phyloP scores from a whole-genome alignment of 2,888 invertebrate genomes.

The Galerucella pusilla region DNA sequence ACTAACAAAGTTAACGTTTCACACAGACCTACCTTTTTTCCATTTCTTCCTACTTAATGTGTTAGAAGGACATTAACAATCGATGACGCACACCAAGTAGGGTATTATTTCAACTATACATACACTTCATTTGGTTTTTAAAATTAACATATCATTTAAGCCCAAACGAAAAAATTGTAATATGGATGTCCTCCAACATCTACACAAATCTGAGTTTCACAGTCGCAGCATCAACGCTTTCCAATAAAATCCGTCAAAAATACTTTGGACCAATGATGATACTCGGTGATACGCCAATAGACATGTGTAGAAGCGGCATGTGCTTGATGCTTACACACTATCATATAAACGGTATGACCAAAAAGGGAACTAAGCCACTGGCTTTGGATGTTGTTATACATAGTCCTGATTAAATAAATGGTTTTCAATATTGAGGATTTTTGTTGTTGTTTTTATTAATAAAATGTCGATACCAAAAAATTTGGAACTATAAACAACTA shows the following conservation, averaged over 20 bases:
- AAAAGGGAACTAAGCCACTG: conserved; percentile 54
- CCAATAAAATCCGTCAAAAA: conserved; percentile 57
- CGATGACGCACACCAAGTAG: no score
- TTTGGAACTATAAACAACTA: no score
- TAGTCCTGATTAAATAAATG: conserved; percentile 42
- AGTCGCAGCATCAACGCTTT: conserved; percentile 58
- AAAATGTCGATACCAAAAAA: no score
- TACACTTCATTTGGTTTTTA: no score
- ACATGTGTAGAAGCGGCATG: conserved; percentile 56
- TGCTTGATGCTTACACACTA: conserved; percentile 57
- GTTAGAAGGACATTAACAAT: no score
- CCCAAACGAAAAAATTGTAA: conserved; percentile 55
- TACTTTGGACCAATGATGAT: conserved; percentile 59
- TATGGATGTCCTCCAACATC: conserved; percentile 60
- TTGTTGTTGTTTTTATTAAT: background rate
- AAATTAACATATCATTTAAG: conserved; percentile 11
- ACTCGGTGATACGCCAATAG: conserved; percentile 53
- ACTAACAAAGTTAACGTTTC: no score
- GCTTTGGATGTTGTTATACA: conserved; percentile 60
- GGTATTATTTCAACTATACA: no score
- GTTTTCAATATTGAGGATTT: background rate
- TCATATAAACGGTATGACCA: conserved; percentile 57
- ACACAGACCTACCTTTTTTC: no score
- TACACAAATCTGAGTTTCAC: conserved; percentile 57
- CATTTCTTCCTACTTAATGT: no score